Conservation (phyloP, 2,888 invertebrate species). For the Trissolcus brochymenae region DNA sequence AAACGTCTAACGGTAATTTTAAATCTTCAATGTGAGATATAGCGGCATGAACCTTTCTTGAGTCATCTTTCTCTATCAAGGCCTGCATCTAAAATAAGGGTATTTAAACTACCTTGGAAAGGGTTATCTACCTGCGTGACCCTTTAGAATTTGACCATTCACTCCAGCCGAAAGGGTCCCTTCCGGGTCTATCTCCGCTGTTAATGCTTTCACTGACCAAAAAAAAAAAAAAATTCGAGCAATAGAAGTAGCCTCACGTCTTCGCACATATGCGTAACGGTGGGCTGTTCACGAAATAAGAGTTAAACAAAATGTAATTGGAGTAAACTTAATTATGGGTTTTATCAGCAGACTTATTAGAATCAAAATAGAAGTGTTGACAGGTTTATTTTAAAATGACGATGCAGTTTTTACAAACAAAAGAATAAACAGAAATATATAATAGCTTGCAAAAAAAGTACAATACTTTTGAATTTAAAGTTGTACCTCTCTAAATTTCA, state of each 20-base stretch:
- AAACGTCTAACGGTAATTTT: slow-evolving; percentile 54
- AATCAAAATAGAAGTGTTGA: no score
- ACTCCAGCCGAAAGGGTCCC: slow-evolving; percentile 54
- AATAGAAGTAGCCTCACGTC: slow-evolving; percentile 14
- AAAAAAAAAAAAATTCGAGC: slow-evolving; percentile 22
- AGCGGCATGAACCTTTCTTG: slow-evolving; percentile 20
- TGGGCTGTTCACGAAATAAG: not conserved
- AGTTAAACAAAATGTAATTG: slow-evolving; percentile 29
- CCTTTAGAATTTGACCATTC: slow-evolving; percentile 66
- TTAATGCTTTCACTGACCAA: slow-evolving; percentile 30
- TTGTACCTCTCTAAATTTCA: no score
- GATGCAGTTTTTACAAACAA: no score
- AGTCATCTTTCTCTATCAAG: slow-evolving; percentile 42
- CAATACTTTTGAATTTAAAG: no score
- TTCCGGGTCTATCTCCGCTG: slow-evolving; percentile 39
- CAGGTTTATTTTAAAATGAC: not conserved
- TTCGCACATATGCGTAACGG: not conserved
- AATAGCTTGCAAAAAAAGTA: no score
- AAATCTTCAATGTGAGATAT: slow-evolving; percentile 47
- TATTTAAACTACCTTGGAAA: slow-evolving; percentile 70
- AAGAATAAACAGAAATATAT: not conserved
- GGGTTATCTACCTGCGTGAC: slow-evolving; percentile 74
- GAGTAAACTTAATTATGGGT: slow-evolving; percentile 25
- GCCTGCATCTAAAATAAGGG: slow-evolving; percentile 50
- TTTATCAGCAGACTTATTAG: not conserved